phyloP scores from a whole-genome alignment of 2,888 invertebrate genomes.

The Cheilosia pagana region DNA sequence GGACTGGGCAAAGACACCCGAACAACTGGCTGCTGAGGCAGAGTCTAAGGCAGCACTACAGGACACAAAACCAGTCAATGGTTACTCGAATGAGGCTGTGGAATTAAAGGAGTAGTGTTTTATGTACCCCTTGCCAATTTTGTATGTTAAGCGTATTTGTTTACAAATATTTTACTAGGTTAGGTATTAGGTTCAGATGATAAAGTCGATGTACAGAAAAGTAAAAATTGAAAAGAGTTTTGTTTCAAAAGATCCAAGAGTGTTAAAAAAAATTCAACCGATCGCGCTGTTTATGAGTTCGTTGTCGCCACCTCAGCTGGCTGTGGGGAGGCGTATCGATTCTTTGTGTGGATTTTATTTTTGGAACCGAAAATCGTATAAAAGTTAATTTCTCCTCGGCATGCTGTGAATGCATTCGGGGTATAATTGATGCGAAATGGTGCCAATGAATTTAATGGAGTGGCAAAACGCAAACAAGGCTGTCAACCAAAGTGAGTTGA shows the following conservation, averaged over 20 bases:
- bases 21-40: constrained; percentile 79
- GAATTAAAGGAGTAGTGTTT: constrained; percentile 80
- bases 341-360: constrained; percentile 15
- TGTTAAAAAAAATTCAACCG: neutral
- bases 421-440: constrained; percentile 10
- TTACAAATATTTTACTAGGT: neutral
- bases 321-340: neutral
- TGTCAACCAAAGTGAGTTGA: constrained; percentile 8
- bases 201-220: neutral
- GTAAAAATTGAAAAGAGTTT: neutral
- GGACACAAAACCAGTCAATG: constrained; percentile 78
- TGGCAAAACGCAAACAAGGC: constrained; percentile 2
- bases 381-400: neutral
- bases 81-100: constrained; percentile 81
- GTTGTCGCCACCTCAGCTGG: neutral
- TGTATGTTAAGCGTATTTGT: neutral
- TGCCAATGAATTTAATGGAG: constrained; percentile 10
- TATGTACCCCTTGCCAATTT: neutral
- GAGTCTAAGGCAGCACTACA: constrained; percentile 84
- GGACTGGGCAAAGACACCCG: constrained; percentile 88
- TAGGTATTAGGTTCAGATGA: constrained; percentile 7
- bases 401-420: constrained; percentile 4
- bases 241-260: neutral
- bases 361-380: constrained; percentile 6
- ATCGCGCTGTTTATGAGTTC: constrained; percentile 27